phyloP scores from a whole-genome alignment of 2,113 vertebrate species.

The Cettia cetti region DNA sequence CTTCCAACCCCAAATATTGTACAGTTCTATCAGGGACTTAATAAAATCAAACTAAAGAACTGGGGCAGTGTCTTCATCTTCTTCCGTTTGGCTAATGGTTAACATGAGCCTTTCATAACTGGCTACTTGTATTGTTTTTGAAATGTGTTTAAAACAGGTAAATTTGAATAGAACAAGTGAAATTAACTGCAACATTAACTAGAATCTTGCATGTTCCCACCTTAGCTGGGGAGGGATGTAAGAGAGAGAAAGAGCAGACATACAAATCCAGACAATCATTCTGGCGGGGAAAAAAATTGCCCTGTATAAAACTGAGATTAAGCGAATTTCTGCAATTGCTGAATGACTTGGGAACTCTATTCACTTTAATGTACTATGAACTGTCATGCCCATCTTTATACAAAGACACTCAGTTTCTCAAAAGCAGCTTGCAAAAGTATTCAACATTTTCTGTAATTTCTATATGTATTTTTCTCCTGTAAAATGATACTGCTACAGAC shows the following conservation, averaged over 20 bases:
- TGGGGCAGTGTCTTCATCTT: neutral
- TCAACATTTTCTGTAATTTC: neutral
- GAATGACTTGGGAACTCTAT: conserved; percentile 39
- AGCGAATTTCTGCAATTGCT: conserved; percentile 38
- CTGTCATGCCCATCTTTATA: conserved; percentile 50
- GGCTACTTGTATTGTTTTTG: neutral
- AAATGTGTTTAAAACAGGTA: neutral
- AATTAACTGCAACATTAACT: neutral
- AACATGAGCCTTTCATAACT: neutral
- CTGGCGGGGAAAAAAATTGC: neutral
- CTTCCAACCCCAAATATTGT: neutral
- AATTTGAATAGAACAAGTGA: neutral
- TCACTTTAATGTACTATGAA: conserved; percentile 48
- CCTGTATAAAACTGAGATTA: neutral
- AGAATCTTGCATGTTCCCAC: neutral
- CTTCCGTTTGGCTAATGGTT: neutral
- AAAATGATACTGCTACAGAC: neutral
- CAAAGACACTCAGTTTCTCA: conserved; percentile 32
- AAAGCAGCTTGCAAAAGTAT: conserved; percentile 5
- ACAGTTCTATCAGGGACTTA: neutral
- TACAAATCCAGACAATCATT: neutral
- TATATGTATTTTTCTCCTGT: neutral
- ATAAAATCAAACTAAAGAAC: neutral
- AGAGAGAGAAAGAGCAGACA: neutral
- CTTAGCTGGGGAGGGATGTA: neutral